Evolutionary conservation across 2,888 invertebrate genomes (phyloP).

Genomic region (Cryptus viduatorius): DNA sequence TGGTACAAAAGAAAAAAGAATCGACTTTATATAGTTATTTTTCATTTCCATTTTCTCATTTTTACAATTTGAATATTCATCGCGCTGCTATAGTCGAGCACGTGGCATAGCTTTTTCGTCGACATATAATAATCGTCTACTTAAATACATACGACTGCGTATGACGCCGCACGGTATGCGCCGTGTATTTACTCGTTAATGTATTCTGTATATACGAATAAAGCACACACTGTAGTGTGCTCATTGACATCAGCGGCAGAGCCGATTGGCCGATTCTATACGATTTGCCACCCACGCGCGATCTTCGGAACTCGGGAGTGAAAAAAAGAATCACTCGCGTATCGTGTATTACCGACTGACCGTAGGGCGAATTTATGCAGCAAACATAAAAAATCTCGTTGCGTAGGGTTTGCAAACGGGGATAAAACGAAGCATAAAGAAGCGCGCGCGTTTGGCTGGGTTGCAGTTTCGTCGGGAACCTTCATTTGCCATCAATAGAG

Average conservation of each 20-base stretch:
- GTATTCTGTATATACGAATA: not conserved
- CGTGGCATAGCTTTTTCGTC: not conserved
- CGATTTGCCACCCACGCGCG: slow-evolving; percentile 23
- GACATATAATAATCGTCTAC: not conserved
- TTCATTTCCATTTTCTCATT: not conserved
- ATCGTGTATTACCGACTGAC: not conserved
- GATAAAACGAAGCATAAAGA: slow-evolving; percentile 1
- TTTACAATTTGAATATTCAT: not conserved
- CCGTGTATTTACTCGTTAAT: not conserved
- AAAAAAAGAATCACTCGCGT: not conserved
- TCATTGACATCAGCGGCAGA: slow-evolving; percentile 44
- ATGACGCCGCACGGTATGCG: not conserved
- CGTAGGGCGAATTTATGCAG: slow-evolving; percentile 42
- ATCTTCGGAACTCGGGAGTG: not conserved
- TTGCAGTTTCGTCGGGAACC: not conserved
- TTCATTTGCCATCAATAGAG: not conserved
- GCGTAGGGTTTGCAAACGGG: not conserved
- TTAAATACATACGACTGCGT: not conserved
- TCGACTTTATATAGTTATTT: slow-evolving; percentile 2
- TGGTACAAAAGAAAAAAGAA: not conserved
- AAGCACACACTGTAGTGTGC: too few species aligned
- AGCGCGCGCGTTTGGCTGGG: not conserved
- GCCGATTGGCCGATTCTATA: slow-evolving; percentile 33
- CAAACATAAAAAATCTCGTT: slow-evolving; percentile 34
- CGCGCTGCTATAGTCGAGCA: not conserved